Evolutionary conservation across 1,140 invertebrate genomes (phyloP).

Genomic region (Ips nitidus): DNA sequence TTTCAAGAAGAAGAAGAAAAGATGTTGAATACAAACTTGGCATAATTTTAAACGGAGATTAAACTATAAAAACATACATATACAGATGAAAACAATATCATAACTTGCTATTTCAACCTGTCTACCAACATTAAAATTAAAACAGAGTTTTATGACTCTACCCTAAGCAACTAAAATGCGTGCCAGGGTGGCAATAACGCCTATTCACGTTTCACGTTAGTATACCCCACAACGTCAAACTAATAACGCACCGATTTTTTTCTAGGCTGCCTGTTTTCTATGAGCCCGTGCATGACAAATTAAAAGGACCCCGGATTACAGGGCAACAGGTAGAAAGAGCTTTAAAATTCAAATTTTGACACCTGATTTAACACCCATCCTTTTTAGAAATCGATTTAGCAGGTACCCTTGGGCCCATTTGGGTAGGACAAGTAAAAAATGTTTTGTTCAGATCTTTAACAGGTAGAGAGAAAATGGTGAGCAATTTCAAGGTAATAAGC

Average conservation of each 20-base stretch:
- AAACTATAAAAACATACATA: no score
- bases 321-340: not conserved
- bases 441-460: not conserved
- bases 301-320: not conserved
- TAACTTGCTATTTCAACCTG: no score
- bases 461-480: not conserved
- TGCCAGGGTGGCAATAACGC: no score
- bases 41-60: no score
- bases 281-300: conserved; percentile 10
- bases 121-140: no score
- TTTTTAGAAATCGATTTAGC: conserved; percentile 9
- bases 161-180: no score
- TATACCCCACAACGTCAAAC: not conserved
- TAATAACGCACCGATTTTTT: conserved; percentile 1
- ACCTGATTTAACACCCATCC: conserved; percentile 11
- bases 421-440: no score
- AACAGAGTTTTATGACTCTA: no score
- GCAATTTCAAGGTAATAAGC: not conserved
- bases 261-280: not conserved
- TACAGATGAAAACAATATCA: no score
- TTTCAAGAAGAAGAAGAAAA: no score
- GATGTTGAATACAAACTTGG: no score
- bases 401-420: conserved; percentile 16
- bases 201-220: no score
- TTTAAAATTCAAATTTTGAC: conserved; percentile 12